A percentile compares a stretch with the other conserved stretches of the same genome.
Conservation (phyloP, 2,888 invertebrate genomes). For the Plebejus melissa region DNA sequence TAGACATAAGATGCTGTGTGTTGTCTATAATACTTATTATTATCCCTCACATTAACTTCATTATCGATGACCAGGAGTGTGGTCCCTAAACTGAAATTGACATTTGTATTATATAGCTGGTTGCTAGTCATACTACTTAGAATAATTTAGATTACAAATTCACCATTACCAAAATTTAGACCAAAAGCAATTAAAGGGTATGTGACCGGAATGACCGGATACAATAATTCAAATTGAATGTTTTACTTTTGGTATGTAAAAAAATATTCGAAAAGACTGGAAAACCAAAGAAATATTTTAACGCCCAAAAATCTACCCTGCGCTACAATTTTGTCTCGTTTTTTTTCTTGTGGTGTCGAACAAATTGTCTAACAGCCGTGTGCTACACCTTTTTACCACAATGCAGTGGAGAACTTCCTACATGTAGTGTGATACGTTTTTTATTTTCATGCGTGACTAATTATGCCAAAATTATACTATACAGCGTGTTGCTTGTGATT, state of each 20-base stretch:
- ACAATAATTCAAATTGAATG: too few species aligned
- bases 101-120: too few species aligned
- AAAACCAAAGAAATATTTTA: not conserved
- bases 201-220: too few species aligned
- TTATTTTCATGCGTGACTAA: conserved; percentile 69
- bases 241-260: not conserved
- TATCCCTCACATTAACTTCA: not conserved
- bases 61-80: too few species aligned
- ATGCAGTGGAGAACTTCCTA: conserved; percentile 19
- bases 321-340: not conserved
- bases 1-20: not conserved
- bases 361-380: conserved; percentile 4
- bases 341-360: not conserved
- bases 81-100: too few species aligned
- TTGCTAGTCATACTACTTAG: too few species aligned
- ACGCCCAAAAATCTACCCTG: not conserved
- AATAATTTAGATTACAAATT: too few species aligned
- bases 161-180: too few species aligned
- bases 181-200: too few species aligned
- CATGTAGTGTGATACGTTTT: conserved; percentile 29
- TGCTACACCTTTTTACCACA: conserved; percentile 24
- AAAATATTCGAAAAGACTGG: not conserved
- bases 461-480: conserved; percentile 74
- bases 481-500: conserved; percentile 55
- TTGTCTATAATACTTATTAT: not conserved